Evolutionary conservation across 1,140 invertebrate genomes (phyloP).

Genomic region (Nixonia krombeini): DNA sequence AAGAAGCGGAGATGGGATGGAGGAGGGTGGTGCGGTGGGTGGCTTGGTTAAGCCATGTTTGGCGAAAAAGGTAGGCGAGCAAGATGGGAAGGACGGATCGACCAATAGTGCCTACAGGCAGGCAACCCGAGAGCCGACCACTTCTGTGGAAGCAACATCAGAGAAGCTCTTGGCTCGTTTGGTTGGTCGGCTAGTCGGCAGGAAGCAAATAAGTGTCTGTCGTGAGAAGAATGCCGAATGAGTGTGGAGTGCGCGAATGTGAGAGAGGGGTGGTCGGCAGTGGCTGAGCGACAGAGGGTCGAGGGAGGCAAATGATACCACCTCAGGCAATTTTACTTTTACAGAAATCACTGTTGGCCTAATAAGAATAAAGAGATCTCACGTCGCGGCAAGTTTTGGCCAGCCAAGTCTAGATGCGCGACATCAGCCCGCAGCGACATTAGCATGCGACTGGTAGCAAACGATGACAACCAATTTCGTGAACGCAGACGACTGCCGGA

Average conservation of each 20-base stretch:
- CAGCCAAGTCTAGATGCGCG: conserved; percentile 22
- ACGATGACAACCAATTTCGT: conserved; percentile 41
- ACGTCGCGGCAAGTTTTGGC: conserved; percentile 37
- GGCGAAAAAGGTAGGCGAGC: conserved; percentile 12
- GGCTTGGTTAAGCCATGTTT: too few relatives aligned
- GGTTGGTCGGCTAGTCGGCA: conserved; percentile 61
- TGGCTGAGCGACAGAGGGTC: conserved; percentile 45
- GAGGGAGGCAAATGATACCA: conserved; percentile 66
- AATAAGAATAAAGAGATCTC: conserved; percentile 70
- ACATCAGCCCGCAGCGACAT: conserved; percentile 51
- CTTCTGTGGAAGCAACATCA: conserved; percentile 67
- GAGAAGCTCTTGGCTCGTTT: conserved; percentile 64
- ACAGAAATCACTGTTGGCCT: conserved; percentile 70
- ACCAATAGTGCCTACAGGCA: conserved; percentile 53
- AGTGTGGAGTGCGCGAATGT: conserved; percentile 61
- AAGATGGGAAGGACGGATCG: conserved; percentile 40
- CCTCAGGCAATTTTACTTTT: conserved; percentile 72
- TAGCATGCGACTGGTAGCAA: conserved; percentile 36
- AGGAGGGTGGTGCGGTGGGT: too few relatives aligned
- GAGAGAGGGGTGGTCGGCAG: conserved; percentile 47
- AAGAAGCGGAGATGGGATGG: conserved; percentile 11
- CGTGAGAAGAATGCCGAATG: conserved; percentile 64
- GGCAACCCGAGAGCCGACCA: conserved; percentile 64
- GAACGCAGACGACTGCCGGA: conserved; percentile 23
- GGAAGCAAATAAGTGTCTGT: conserved; percentile 63